Evolutionary conservation across 2,113 vertebrate species (phyloP), one percentile per base, ranked within the genome.

Genomic region (Forbesichthys agassizii): DNA sequence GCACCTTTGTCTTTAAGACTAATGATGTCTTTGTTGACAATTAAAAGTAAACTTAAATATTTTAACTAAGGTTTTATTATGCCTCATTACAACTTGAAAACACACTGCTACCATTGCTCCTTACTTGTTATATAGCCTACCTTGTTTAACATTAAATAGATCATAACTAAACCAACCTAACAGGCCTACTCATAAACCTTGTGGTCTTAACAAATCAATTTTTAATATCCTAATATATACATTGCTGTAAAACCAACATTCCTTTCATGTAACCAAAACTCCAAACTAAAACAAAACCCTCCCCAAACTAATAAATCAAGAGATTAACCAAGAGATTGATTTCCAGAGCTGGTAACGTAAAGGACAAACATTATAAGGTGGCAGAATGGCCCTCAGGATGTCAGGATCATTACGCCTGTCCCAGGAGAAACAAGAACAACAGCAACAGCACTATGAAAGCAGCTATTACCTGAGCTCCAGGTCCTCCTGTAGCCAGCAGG

Each of bases 371-470:
- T 69, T 77, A 42, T 71, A 84, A 90, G 85, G 80, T 82, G 86
- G 78, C 27, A 77, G 74, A 86, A 75, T 52, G 77, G 83, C 83
- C 64, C 14, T 77, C 92, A 94, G 56, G 90, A 98, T 98, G 96
- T 93, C 93, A 82, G 72, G 54, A 86, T 88, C 91, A 59, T 67
- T 96, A 77, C 93, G 94, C 14, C 94, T 95, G 89, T 94, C 91
- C 74, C 94, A 94, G 89, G 91, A 87, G 66, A 89, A 91, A 71
- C 78, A 78, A 48, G 93, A 92, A 1, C 87, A 87, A 51, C 75
- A 79, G 36, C 93, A 95, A 14, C 91, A 94, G 56, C 95, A 93
- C 78, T 94, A 92, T 75, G 97, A 96, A 75, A 94, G 92, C 76
- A 90, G 89, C 0, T 77, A 61, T 83, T 92, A 95, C 83, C 94